phyloP scores from a whole-genome alignment of 2,797 vertebrate genomes.

The Aselliscus stoliczkanus region DNA sequence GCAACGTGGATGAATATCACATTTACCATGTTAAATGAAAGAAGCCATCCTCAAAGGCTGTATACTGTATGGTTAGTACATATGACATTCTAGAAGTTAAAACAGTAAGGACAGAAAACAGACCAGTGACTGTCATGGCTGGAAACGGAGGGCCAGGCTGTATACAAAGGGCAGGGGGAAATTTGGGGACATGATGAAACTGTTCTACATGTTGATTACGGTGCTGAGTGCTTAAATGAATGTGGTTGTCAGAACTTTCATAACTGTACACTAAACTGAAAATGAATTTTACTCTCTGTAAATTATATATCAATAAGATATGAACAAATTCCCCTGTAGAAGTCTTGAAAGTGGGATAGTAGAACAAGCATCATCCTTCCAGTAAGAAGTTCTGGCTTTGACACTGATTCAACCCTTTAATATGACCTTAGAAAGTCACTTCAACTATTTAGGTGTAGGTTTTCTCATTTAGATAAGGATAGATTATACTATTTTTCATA shows the following conservation, averaged over 20 bases:
- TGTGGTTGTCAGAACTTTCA: not conserved
- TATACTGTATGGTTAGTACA: not conserved
- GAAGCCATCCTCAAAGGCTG: not conserved
- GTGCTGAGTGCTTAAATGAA: not conserved
- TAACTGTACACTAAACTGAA: not conserved
- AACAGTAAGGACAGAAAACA: not conserved
- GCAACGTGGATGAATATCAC: not conserved
- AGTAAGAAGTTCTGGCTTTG: not conserved
- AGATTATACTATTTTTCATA: not conserved
- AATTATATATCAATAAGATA: not conserved
- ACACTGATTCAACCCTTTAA: not conserved
- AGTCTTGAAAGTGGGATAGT: not conserved
- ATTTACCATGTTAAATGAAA: not conserved
- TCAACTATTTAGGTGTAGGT: not conserved
- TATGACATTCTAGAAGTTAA: not conserved
- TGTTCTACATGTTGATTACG: not conserved
- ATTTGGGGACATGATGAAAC: not conserved
- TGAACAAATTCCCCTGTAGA: not conserved
- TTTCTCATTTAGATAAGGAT: not conserved
- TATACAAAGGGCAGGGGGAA: not conserved
- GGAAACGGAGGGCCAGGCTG: not conserved
- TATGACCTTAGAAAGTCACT: not conserved
- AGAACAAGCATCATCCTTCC: not conserved
- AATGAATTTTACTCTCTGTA: not conserved
- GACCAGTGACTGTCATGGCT: not conserved